A percentile compares a stretch with the other conserved stretches of the same genome.
Evolutionary conservation across 2,797 vertebrate species (phyloP).

Genomic region (Peromyscus attwateri): DNA sequence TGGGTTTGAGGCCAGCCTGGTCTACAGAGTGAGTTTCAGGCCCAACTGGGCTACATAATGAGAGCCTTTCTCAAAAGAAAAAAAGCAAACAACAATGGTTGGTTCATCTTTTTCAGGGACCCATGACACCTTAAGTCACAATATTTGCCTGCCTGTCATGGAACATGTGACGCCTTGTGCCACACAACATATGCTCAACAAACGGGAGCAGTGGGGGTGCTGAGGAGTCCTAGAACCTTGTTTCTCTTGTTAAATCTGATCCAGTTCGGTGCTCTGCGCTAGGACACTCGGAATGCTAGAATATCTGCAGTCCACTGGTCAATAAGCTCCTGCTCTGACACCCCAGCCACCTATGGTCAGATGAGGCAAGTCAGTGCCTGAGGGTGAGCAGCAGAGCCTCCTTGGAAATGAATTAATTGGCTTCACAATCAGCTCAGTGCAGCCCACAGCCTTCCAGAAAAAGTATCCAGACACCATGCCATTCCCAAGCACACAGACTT

Average conservation of each 20-base stretch:
- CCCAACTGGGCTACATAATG: background rate
- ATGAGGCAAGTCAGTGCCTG: no score
- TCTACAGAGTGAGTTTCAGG: background rate
- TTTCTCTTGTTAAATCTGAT: background rate
- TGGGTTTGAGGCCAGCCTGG: background rate
- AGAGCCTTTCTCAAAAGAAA: background rate
- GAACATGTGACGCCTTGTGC: background rate
- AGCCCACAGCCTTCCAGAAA: background rate
- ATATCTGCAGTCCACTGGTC: background rate
- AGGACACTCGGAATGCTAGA: background rate
- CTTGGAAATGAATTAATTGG: background rate
- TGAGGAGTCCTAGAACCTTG: no score
- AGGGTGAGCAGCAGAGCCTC: background rate
- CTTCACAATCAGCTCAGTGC: background rate
- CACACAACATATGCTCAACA: background rate
- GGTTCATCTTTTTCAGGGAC: background rate
- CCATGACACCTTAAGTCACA: background rate
- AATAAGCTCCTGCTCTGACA: background rate
- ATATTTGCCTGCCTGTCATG: background rate
- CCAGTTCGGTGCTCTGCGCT: background rate
- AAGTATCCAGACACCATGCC: background rate
- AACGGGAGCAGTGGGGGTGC: background rate
- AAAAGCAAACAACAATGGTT: background rate
- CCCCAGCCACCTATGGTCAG: background rate
- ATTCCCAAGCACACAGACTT: conserved; percentile 4